Base-by-base conservation (phyloP, 2,113 vertebrate species). In the Nothocercus nigrocapillus region DNA sequence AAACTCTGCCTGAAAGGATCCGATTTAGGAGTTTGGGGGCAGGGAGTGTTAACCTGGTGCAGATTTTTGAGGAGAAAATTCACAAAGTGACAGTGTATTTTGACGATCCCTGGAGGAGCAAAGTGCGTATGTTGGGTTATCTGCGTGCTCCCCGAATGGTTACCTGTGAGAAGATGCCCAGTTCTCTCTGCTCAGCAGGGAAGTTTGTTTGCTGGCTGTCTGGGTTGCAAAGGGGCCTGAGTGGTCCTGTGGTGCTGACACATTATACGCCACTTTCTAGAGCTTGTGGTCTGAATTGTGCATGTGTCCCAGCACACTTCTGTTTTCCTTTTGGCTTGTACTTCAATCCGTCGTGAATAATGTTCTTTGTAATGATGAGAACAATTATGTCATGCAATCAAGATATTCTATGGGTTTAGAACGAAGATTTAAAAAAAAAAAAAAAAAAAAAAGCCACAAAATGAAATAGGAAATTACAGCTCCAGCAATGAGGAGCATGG, bases 391-490 rank as follows among this genome's bases (percentile, higher is more conserved):
- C 49, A 44, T 78, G 34, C 25, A 45, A 73, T 79, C 54, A 78
- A 59, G 56, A 64, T 68, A 68, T 18, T 36, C 17, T 38, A 0
- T 61, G 69, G 30, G 7, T 78, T 92, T 40, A 90, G 70, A 92
- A 40, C n/a, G n/a, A 90, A 93, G 36, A 13, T 14, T 76, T 62
- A 27, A 54, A 54, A 49, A 49, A 51, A 51, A 44, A 51, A 27
- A 4, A 87, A 86, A 21, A 53, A n/a, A 38, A 49, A 49, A 45
- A 40, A 32, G 16, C 15, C 36, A 25, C 36, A 34, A 20, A 85
- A 85, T 74, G 63, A 93, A 96, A 45, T 66, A 30, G 53, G 58
- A 88, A 90, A 87, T 92, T 51, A 15, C 20, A 84, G 2, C 78
- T 84, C 18, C 24, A 54, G 1, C 79, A 84, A 76, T 53, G 44